phyloP scores from a whole-genome alignment of 2,888 invertebrate genomes.

The Melanotus villosus region DNA sequence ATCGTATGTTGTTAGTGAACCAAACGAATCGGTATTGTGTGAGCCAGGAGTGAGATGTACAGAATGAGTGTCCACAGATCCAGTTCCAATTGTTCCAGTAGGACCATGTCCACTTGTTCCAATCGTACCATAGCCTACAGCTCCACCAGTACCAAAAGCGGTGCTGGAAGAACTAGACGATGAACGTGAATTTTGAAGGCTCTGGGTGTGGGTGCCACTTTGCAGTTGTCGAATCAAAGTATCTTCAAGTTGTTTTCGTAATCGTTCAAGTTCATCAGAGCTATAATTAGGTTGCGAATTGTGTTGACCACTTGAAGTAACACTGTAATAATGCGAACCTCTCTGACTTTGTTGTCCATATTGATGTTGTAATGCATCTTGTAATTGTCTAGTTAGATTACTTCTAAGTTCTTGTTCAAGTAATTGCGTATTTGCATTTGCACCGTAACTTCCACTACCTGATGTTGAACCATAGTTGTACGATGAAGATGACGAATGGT shows the following conservation, averaged over 20 bases:
- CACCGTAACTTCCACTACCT: conserved; percentile 19
- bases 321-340: conserved; percentile 55
- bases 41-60: conserved; percentile 40
- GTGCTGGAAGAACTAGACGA: conserved; percentile 5
- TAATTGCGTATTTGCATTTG: conserved; percentile 51
- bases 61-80: conserved; percentile 1
- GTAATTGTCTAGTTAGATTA: conserved; percentile 62
- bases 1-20: conserved; percentile 8
- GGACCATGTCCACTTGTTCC: not conserved
- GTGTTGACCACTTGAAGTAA: conserved; percentile 46
- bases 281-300: conserved; percentile 60
- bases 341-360: conserved; percentile 52
- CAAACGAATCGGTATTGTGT: conserved; percentile 23
- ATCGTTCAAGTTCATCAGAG: conserved; percentile 60
- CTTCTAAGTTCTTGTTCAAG: conserved; percentile 62
- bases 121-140: not conserved
- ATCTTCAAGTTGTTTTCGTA: conserved; percentile 60
- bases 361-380: conserved; percentile 58
- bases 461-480: conserved; percentile 15
- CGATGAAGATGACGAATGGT: conserved; percentile 25
- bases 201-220: conserved; percentile 45
- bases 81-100: not conserved
- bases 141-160: not conserved
- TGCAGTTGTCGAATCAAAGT: conserved; percentile 58
- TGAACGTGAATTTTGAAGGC: conserved; percentile 11